A percentile compares a stretch with the other conserved stretches of the same genome.
Conservation (phyloP, 2,797 vertebrate genomes). For the Siniperca undulata region DNA sequence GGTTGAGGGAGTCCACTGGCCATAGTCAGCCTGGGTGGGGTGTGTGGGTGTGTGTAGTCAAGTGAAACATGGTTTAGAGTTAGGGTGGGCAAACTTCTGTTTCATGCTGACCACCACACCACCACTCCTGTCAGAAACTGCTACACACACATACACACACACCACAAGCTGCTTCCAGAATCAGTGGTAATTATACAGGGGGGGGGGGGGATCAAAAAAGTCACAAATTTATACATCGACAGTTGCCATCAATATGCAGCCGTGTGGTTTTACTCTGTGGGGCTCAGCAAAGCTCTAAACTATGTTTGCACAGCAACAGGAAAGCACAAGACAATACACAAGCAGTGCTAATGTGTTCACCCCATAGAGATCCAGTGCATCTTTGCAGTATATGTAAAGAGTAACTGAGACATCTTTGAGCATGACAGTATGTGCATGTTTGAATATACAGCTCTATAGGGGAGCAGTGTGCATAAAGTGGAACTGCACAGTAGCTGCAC, state of each 20-base stretch:
- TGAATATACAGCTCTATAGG: conserved; percentile 41
- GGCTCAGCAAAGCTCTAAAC: conserved; percentile 56
- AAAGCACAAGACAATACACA: conserved; percentile 51
- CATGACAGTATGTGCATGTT: conserved; percentile 25
- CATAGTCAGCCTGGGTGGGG: neutral
- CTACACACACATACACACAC: conserved; percentile 25
- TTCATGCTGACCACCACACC: conserved; percentile 61
- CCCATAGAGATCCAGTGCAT: conserved; percentile 20
- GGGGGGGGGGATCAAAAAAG: neutral
- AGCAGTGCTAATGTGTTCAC: conserved; percentile 44
- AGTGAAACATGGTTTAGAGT: conserved; percentile 52
- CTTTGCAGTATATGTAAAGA: conserved; percentile 28
- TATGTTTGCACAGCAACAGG: conserved; percentile 48
- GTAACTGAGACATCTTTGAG: conserved; percentile 38
- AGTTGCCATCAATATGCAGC: conserved; percentile 52
- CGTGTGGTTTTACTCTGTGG: conserved; percentile 52
- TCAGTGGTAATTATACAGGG: conserved; percentile 48
- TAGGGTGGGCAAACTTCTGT: conserved; percentile 49
- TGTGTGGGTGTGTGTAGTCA: conserved; percentile 26
- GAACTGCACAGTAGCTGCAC: conserved; percentile 32
- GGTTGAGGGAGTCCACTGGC: conserved; percentile 51
- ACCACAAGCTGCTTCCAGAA: conserved; percentile 34
- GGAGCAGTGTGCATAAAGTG: conserved; percentile 33
- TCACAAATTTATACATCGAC: conserved; percentile 37
- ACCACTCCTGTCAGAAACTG: conserved; percentile 80